Evolutionary conservation across 2,797 vertebrate species (phyloP).

Genomic region (Melanotaenia boesemani): DNA sequence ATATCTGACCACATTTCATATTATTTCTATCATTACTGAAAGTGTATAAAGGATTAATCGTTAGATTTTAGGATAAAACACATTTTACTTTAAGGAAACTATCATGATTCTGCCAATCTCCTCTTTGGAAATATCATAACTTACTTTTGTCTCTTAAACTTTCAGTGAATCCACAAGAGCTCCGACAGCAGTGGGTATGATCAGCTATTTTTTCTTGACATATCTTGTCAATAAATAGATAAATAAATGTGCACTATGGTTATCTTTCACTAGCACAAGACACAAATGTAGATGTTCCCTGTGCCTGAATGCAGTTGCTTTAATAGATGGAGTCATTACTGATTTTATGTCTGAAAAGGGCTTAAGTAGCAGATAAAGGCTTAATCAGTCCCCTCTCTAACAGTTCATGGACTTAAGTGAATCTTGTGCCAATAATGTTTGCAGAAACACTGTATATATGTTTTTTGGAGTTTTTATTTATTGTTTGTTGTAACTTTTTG

Average conservation of each 20-base stretch:
- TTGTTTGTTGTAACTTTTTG: background rate
- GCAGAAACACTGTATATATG: background rate
- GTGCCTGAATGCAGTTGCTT: no score
- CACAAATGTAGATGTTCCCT: no score
- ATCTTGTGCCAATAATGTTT: background rate
- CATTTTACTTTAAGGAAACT: background rate
- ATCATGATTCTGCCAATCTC: background rate
- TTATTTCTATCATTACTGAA: background rate
- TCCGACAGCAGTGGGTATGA: no score
- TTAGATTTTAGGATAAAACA: background rate
- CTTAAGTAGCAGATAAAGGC: no score
- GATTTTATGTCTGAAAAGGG: no score
- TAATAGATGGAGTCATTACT: no score
- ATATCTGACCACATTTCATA: background rate
- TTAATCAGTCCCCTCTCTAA: background rate
- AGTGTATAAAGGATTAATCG: background rate
- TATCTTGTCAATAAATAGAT: no score
- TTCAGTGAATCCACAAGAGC: background rate
- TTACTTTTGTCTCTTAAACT: background rate
- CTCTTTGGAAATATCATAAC: rapidly evolving
- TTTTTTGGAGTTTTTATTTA: no score
- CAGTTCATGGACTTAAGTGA: background rate
- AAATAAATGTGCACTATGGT: no score
- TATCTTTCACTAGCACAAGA: no score
- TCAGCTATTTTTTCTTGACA: no score